Base-by-base conservation (phyloP, 23 tunicate species). In the Pegea sp. region DNA sequence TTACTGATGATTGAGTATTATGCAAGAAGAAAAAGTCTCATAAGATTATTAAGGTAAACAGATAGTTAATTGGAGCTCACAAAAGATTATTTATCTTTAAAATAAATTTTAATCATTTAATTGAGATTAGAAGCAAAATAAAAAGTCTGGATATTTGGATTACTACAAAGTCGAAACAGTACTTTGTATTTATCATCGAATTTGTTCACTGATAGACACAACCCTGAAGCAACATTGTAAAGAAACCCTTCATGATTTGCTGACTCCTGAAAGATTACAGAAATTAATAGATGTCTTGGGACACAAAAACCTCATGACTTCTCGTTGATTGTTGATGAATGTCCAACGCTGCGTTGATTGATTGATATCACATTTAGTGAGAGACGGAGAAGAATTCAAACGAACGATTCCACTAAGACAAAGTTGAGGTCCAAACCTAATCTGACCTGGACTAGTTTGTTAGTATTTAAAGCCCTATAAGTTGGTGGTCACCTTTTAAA, bases 101-200 rank as follows among this genome's bases (percentile, higher is more conserved):
- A n/a, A n/a, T n/a, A n/a, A n/a, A n/a, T n/a, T n/a, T n/a, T n/a
- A n/a, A n/a, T n/a, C n/a, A n/a, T n/a, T n/a, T n/a, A n/a, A n/a
- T n/a, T n/a, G n/a, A n/a, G n/a, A n/a, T n/a, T n/a, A n/a, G n/a
- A n/a, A n/a, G n/a, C n/a, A n/a, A n/a, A n/a, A n/a, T n/a, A n/a
- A n/a, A 78, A 78, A 1, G 62, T 62, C 34, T 78, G 92, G 30
- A 78, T 77, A 2, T 72, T 42, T 1, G 78, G 92, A 22, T 64
- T 69, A 23, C 61, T 52, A 44, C 92, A 78, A 29, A 78, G 64
- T 43, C 57, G 34, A 61, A 78, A 26, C 20, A 60, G 30, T 6
- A 52, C 31, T 34, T 78, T 77, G 31, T 33, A 52, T 6, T 26
- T 58, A 25, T 70, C 76, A 25, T 52, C 72, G 7, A 28, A 53